Evolutionary conservation across 2,113 vertebrate genomes (phyloP).

Genomic region (Atherinomorus stipes): DNA sequence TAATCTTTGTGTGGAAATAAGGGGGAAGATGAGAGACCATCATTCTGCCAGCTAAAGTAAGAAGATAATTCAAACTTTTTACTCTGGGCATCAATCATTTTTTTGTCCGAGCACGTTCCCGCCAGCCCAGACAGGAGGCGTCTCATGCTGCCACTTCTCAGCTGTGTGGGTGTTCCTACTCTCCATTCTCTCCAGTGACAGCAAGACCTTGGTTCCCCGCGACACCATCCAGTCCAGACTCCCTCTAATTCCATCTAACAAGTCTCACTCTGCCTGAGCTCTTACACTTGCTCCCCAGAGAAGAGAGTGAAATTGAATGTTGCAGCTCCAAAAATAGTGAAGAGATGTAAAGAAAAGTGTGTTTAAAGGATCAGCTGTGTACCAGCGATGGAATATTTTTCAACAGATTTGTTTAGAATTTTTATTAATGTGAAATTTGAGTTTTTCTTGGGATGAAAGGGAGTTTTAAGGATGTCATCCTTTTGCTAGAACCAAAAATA

Average conservation of each 20-base stretch:
- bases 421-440: conserved; percentile 34
- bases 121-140: background rate
- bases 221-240: conserved; percentile 33
- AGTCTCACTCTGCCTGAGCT: conserved; percentile 58
- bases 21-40: too few species aligned
- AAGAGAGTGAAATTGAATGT: conserved; percentile 6
- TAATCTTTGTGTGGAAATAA: too few species aligned
- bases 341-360: conserved; percentile 8
- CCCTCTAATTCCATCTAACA: conserved; percentile 49
- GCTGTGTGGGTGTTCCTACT: conserved; percentile 28
- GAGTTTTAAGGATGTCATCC: conserved; percentile 14
- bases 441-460: conserved; percentile 28
- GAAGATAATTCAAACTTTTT: background rate
- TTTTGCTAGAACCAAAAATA: conserved; percentile 32
- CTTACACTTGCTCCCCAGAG: conserved; percentile 4
- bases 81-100: background rate
- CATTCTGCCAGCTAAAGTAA: too few species aligned
- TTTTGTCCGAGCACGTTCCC: background rate
- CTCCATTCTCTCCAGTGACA: conserved; percentile 27
- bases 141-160: conserved; percentile 26
- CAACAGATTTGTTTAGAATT: conserved; percentile 48
- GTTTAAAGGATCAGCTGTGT: conserved; percentile 26
- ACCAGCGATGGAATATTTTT: conserved; percentile 6
- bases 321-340: background rate
- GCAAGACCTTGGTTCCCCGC: conserved; percentile 26